Percentiles rank a stretch among this genome's conserved stretches.
Evolutionary conservation across 2,797 vertebrate genomes (phyloP).

Genomic region (Sebastes oblongus): DNA sequence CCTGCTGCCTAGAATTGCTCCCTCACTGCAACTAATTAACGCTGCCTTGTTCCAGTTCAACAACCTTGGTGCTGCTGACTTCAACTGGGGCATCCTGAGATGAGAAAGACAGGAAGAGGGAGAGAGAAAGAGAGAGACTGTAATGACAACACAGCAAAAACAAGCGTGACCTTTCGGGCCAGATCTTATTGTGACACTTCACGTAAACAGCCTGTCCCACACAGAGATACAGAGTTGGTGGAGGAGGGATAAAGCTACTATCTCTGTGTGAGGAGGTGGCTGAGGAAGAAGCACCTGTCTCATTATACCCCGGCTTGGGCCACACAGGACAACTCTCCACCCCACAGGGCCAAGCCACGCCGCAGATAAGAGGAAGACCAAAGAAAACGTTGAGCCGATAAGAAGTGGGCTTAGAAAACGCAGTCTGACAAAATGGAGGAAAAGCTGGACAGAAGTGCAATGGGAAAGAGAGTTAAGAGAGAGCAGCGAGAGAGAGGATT

Average conservation of each 20-base stretch:
- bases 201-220: conserved; percentile 21
- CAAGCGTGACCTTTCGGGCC: conserved; percentile 48
- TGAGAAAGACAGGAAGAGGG: background rate
- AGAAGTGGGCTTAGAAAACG: conserved; percentile 48
- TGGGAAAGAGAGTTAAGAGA: conserved; percentile 12
- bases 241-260: conserved; percentile 23
- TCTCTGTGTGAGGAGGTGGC: conserved; percentile 33
- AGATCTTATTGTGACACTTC: conserved; percentile 32
- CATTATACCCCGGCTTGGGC: conserved; percentile 40
- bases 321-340: conserved; percentile 46
- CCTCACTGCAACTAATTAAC: conserved; percentile 55
- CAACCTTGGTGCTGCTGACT: conserved; percentile 26
- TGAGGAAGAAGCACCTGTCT: conserved; percentile 41
- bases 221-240: conserved; percentile 10
- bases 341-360: conserved; percentile 3
- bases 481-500: conserved; percentile 10
- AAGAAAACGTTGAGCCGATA: conserved; percentile 49
- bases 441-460: conserved; percentile 19
- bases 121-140: background rate
- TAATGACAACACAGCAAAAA: conserved; percentile 47
- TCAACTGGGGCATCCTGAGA: conserved; percentile 26
- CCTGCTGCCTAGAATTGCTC: conserved; percentile 20
- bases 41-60: conserved; percentile 42
- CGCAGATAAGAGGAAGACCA: conserved; percentile 48
- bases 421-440: conserved; percentile 55